Conservation (phyloP, 2,113 vertebrate species). For the Phoenicopterus ruber region DNA sequence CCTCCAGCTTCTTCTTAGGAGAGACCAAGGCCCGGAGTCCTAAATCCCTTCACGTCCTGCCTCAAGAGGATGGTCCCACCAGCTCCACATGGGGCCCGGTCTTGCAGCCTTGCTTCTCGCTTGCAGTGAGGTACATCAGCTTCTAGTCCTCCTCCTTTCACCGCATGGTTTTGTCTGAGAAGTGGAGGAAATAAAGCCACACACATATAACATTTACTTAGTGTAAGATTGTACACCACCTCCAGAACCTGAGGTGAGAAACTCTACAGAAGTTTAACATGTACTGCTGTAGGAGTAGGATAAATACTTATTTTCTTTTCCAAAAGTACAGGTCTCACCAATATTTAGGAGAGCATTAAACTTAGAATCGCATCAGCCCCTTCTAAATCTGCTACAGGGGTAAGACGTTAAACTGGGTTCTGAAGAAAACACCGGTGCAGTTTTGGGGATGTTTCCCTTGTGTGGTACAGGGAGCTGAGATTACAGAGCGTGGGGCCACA, state of each 20-base stretch:
- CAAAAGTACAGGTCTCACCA: background rate
- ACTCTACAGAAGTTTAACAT: background rate
- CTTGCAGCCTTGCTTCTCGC: background rate
- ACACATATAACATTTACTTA: background rate
- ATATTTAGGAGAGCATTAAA: background rate
- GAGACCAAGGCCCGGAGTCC: background rate
- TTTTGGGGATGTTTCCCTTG: background rate
- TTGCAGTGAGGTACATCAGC: background rate
- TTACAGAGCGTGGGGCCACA: background rate
- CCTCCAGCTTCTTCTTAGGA: background rate
- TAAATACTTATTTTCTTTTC: background rate
- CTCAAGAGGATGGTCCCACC: background rate
- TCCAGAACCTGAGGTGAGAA: background rate
- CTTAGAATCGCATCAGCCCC: background rate
- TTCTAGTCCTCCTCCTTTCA: background rate
- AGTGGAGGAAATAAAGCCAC: background rate
- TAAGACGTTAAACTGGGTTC: background rate
- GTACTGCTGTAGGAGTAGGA: background rate
- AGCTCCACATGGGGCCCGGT: background rate
- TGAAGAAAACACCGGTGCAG: background rate
- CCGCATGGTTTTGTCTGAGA: background rate
- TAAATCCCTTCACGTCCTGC: background rate
- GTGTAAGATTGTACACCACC: background rate
- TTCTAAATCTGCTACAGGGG: background rate
- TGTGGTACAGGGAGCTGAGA: background rate